Conservation (phyloP, 2,888 invertebrate species). For the Taphrorychus bicolor region DNA sequence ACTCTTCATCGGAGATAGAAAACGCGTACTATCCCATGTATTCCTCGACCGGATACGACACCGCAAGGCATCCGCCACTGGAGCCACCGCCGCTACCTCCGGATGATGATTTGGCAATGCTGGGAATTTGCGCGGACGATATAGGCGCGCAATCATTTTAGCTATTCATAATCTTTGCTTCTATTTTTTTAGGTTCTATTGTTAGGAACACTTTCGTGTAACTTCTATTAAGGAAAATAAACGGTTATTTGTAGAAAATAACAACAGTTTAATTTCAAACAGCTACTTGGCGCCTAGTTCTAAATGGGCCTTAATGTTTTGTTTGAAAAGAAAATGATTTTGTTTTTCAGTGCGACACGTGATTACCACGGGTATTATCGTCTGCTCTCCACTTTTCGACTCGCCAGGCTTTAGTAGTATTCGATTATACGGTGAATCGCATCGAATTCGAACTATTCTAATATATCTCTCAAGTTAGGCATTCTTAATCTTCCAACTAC, state of each 20-base stretch:
- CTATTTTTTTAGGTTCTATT: neutral
- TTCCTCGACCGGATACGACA: conserved; percentile 51
- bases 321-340: too few relatives aligned
- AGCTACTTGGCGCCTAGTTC: too few relatives aligned
- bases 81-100: conserved; percentile 58
- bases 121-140: conserved; percentile 86
- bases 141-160: conserved; percentile 64
- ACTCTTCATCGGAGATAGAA: neutral
- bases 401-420: too few relatives aligned
- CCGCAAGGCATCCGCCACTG: conserved; percentile 54
- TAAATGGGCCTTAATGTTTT: too few relatives aligned
- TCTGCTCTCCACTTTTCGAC: too few relatives aligned
- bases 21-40: conserved; percentile 52
- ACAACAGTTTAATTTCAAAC: too few relatives aligned
- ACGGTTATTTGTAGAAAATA: neutral
- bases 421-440: too few relatives aligned
- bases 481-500: too few relatives aligned
- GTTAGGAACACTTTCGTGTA: neutral
- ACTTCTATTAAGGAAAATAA: neutral
- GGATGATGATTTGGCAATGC: conserved; percentile 75
- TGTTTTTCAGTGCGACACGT: too few relatives aligned
- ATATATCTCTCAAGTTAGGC: too few relatives aligned
- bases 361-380: too few relatives aligned
- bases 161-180: neutral
- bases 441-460: too few relatives aligned